Evolutionary conservation across 92 coral and sea anemone species (phyloP).

Genomic region (Micromussa lordhowensis): DNA sequence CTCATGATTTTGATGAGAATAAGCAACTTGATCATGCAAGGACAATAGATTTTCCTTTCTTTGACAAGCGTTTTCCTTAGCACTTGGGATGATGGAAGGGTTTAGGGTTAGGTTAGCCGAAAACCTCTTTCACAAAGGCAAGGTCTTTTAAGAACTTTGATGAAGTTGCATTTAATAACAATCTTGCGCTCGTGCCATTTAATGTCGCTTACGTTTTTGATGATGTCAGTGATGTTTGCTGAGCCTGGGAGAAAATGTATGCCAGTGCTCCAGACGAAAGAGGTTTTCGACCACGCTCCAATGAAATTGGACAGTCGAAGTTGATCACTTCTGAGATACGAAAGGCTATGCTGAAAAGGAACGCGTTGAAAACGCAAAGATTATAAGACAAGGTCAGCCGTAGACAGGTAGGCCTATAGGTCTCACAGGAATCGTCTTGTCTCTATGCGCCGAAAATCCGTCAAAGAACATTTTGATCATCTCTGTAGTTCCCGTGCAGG

Average conservation of each 20-base stretch:
- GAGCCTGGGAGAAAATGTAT: constrained; percentile 45
- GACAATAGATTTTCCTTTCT: too few relatives aligned
- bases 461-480: constrained; percentile 34
- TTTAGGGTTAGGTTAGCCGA: too few relatives aligned
- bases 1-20: too few relatives aligned
- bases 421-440: constrained; percentile 56
- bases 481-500: constrained; percentile 24
- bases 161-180: constrained; percentile 26
- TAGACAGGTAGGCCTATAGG: constrained; percentile 53
- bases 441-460: constrained; percentile 55
- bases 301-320: constrained; percentile 7
- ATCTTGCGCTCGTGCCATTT: constrained; percentile 29
- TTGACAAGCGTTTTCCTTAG: too few relatives aligned
- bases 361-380: constrained; percentile 53
- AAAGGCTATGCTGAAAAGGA: constrained; percentile 29
- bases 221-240: constrained; percentile 12
- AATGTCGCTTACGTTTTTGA: constrained; percentile 45
- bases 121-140: constrained; percentile 24
- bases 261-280: constrained; percentile 11
- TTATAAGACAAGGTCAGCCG: constrained; percentile 52
- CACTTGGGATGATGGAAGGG: too few relatives aligned
- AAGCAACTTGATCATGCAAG: too few relatives aligned
- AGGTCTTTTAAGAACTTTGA: constrained; percentile 31
- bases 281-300: too few relatives aligned
- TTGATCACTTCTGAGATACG: too few relatives aligned